Base-by-base conservation (phyloP, 2,113 vertebrate species). In the Lepus timidus region DNA sequence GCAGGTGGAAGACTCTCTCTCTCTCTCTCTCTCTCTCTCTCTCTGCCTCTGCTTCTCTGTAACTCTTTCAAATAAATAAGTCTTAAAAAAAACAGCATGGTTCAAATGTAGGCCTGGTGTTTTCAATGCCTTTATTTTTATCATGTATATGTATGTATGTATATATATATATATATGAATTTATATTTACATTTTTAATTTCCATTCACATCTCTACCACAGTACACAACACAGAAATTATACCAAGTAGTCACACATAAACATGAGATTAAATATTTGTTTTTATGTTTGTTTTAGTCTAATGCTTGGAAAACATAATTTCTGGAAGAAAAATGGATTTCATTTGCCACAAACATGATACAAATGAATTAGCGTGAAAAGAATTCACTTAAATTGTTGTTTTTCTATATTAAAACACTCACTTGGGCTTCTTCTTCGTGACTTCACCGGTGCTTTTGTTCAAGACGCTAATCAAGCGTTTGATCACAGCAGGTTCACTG, bases 341-440 rank as follows among this genome's bases (percentile, higher is more conserved):
- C 64, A 80, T 20, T 88, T 79, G 84, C 14, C 62, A 71, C 71
- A 61, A 80, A 95, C 25, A 91, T 7, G 68, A 76, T 16, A 83
- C 7, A 84, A 75, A 91, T 61, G 25, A 86, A 51, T 49, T 85
- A 39, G 80, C 29, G 51, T 84, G 19, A 74, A 91, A 88, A 62
- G 36, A 85, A 81, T 19, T 13, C 83, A 20, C 44, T 68, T 91
- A 83, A 70, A 83, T 55, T 76, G 36, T 20, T 86, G 87, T 87
- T 61, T 80, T 81, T 89, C 68, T 49, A 76, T 33, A 94, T 61
- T 95, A 80, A 62, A 95, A 95, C n/a, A 98, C 99, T 99, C 97
- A 99, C 99, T 99, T 99, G 23, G 99, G 99, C 95, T 99, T 99
- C 98, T 99, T 99, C 98, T 99, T 99, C 64, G 99, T 98, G 85